Evolutionary conservation across 2,888 invertebrate species (phyloP).

Genomic region (Gnatocerus cornutus): DNA sequence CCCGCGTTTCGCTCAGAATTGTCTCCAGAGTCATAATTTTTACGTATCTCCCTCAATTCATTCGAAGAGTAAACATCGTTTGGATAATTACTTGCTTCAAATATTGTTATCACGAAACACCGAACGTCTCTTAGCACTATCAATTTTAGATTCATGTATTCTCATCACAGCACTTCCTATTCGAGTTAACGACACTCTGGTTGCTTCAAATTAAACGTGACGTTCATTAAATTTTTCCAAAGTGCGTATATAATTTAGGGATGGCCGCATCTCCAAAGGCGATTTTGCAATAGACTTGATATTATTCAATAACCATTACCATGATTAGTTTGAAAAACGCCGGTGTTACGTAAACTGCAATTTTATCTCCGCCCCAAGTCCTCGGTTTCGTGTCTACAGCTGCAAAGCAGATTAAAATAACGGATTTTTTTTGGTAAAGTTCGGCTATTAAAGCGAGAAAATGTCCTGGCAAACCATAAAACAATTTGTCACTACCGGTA

Average conservation of each 20-base stretch:
- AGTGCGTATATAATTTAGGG: too few species aligned
- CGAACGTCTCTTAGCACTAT: too few species aligned
- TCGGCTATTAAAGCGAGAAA: slow-evolving; percentile 14
- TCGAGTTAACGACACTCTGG: too few species aligned
- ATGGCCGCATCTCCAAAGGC: background rate
- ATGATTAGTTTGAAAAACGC: slow-evolving; percentile 21
- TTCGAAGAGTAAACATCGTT: too few species aligned
- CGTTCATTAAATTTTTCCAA: too few species aligned
- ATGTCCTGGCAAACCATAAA: slow-evolving; percentile 2
- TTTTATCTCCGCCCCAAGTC: slow-evolving; percentile 7
- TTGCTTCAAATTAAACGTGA: too few species aligned
- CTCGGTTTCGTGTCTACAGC: slow-evolving; percentile 10
- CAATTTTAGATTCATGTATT: too few species aligned
- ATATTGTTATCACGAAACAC: too few species aligned
- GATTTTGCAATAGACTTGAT: slow-evolving; percentile 13
- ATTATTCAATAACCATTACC: slow-evolving; percentile 36
- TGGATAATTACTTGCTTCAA: too few species aligned
- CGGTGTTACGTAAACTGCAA: slow-evolving; percentile 27
- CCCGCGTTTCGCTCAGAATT: background rate
- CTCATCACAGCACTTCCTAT: too few species aligned
- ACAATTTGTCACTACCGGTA: slow-evolving; percentile 21
- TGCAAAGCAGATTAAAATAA: slow-evolving; percentile 20
- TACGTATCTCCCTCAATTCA: too few species aligned
- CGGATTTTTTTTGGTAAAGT: slow-evolving; percentile 16
- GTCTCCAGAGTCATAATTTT: too few species aligned